Evolutionary conservation across 2,113 vertebrate genomes (phyloP).

Genomic region (Caranx ignobilis): DNA sequence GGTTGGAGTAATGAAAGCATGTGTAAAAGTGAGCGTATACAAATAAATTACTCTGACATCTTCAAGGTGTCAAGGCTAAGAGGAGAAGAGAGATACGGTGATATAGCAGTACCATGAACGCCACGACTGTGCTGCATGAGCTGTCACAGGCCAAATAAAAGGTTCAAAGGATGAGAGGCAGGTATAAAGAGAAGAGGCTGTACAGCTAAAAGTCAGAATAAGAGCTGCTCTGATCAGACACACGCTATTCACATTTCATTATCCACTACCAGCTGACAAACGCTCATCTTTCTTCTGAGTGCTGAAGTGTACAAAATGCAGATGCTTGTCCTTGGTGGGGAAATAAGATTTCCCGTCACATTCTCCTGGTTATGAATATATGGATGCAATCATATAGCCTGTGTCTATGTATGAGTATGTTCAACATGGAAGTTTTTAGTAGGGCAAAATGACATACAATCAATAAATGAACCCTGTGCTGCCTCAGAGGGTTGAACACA

Average conservation of each 20-base stretch:
- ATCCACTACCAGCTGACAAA: background rate
- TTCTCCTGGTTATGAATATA: constrained; percentile 59
- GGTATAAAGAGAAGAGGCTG: background rate
- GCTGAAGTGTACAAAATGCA: constrained; percentile 30
- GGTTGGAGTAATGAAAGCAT: too few species aligned
- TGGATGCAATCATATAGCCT: constrained; percentile 40
- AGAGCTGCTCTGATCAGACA: background rate
- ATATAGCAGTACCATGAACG: background rate
- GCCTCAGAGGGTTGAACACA: background rate
- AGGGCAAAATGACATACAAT: constrained; percentile 4
- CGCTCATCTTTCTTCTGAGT: background rate
- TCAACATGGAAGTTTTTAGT: constrained; percentile 8
- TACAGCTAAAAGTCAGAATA: background rate
- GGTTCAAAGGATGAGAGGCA: too few species aligned
- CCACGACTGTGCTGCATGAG: background rate
- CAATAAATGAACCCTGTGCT: background rate
- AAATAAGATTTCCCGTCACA: constrained; percentile 34
- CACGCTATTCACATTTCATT: constrained; percentile 27
- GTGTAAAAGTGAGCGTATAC: background rate
- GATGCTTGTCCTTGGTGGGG: constrained; percentile 15
- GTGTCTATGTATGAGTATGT: background rate
- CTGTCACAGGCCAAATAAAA: background rate
- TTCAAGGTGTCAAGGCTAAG: background rate
- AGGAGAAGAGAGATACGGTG: background rate
- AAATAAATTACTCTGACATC: background rate